phyloP scores from a whole-genome alignment of 1,140 invertebrate genomes.

The Bradynema listronoti region DNA sequence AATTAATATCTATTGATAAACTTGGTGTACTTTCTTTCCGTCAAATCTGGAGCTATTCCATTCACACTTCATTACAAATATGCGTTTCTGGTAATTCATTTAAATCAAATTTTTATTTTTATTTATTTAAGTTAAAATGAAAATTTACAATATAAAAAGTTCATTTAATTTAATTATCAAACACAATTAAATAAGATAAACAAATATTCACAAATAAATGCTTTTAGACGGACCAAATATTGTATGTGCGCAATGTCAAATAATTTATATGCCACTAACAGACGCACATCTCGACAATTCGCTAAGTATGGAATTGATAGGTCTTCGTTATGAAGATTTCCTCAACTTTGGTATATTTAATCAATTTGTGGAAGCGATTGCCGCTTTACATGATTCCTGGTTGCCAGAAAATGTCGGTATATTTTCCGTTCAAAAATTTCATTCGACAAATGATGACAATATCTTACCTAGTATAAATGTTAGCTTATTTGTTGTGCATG shows the following conservation, averaged over 20 bases:
- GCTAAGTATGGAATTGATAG: constrained; percentile 81
- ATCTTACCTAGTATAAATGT: constrained; percentile 71
- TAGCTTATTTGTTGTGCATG: constrained; percentile 75
- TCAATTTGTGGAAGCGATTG: constrained; percentile 82
- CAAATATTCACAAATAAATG: constrained; percentile 8
- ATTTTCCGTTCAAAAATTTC: constrained; percentile 8
- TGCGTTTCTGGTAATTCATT: constrained; percentile 71
- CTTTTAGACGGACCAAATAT: constrained; percentile 63
- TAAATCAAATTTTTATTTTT: no score
- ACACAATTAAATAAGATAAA: neutral
- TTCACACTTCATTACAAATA: constrained; percentile 84
- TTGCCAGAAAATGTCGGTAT: constrained; percentile 77
- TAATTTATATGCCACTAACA: constrained; percentile 68
- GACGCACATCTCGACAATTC: constrained; percentile 90
- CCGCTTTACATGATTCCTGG: constrained; percentile 81
- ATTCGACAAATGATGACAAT: neutral
- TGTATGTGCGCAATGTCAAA: constrained; percentile 64
- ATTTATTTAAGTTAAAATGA: no score
- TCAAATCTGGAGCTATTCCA: constrained; percentile 80
- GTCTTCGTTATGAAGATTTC: constrained; percentile 86
- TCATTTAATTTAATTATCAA: neutral
- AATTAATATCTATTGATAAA: constrained; percentile 45
- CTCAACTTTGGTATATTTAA: constrained; percentile 74
- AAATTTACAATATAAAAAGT: no score
- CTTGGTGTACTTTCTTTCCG: constrained; percentile 35